phyloP scores from a whole-genome alignment of 2,113 vertebrate species.

The Prochilodus magdalenae region DNA sequence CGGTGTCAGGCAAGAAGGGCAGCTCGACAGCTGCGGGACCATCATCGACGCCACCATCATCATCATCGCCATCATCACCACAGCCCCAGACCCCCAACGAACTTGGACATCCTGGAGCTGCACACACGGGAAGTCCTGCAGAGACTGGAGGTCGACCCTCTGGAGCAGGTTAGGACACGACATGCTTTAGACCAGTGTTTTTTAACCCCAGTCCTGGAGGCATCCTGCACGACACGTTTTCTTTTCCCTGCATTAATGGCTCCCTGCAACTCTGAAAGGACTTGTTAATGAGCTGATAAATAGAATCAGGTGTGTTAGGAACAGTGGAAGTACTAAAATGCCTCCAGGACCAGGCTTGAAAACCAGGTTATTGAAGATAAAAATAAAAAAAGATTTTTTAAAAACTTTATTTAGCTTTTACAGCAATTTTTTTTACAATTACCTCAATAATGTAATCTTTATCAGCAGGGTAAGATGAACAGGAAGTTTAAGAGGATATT shows the following conservation, averaged over 20 bases:
- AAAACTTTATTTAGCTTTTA: background rate
- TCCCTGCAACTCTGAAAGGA: no score
- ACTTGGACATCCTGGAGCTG: slow-evolving; percentile 93
- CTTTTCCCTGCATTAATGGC: no score
- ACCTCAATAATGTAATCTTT: no score
- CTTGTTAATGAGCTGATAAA: no score
- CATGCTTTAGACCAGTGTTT: no score
- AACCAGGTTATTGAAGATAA: no score
- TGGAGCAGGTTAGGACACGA: slow-evolving; percentile 83
- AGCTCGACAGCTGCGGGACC: slow-evolving; percentile 85
- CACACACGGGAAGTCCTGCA: slow-evolving; percentile 93
- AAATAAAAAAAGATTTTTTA: background rate
- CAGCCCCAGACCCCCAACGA: slow-evolving; percentile 83
- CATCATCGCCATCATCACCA: slow-evolving; percentile 73
- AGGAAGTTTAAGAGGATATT: slow-evolving; percentile 92
- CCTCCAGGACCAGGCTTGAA: no score
- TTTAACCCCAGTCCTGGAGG: no score
- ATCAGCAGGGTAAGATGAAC: slow-evolving; percentile 89
- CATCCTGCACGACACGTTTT: no score
- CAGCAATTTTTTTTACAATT: no score
- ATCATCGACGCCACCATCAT: slow-evolving; percentile 67
- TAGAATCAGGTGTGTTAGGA: no score
- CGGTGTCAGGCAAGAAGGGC: slow-evolving; percentile 83
- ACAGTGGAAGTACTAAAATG: no score
- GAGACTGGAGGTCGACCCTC: slow-evolving; percentile 92